Evolutionary conservation across 2,113 vertebrate genomes (phyloP).

Genomic region (Noctilio leporinus): DNA sequence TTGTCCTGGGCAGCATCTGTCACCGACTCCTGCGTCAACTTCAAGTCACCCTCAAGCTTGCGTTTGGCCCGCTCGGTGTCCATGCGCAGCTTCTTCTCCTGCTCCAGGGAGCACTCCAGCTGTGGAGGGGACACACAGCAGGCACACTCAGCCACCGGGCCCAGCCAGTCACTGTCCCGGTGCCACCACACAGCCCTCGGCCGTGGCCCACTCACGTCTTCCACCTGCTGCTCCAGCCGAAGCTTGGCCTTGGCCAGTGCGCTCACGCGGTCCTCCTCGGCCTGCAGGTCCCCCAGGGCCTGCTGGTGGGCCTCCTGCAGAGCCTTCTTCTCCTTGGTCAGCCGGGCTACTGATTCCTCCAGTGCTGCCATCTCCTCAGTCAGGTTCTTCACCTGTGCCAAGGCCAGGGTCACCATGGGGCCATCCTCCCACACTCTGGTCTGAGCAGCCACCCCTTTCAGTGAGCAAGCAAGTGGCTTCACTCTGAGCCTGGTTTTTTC

Average conservation of each 20-base stretch:
- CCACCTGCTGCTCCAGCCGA: constrained; percentile 94
- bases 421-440: not conserved
- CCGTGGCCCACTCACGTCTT: constrained; percentile 85
- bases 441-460: not conserved
- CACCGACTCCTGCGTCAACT: constrained; percentile 88
- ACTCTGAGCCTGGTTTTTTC: not conserved
- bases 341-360: constrained; percentile 88
- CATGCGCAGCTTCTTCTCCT: constrained; percentile 94
- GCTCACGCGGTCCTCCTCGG: constrained; percentile 93
- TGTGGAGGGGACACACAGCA: constrained; percentile 47
- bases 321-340: constrained; percentile 94
- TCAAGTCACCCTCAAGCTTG: constrained; percentile 94
- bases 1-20: constrained; percentile 94
- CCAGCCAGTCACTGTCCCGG: fast-evolving
- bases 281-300: constrained; percentile 92
- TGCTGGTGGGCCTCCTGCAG: constrained; percentile 93
- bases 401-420: not conserved
- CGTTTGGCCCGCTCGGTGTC: constrained; percentile 91
- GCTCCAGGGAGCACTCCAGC: constrained; percentile 94
- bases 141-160: not conserved
- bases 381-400: constrained; percentile 91
- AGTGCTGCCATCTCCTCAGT: constrained; percentile 92
- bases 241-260: constrained; percentile 89
- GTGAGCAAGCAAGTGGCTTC: not conserved
- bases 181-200: not conserved